Percentiles rank a stretch among this genome's conserved stretches.
These are phyloP conservation scores for Crotalus viridis DNA, from an alignment of 2,113 vertebrate genomes.

Conservation along the genomic window DNA sequence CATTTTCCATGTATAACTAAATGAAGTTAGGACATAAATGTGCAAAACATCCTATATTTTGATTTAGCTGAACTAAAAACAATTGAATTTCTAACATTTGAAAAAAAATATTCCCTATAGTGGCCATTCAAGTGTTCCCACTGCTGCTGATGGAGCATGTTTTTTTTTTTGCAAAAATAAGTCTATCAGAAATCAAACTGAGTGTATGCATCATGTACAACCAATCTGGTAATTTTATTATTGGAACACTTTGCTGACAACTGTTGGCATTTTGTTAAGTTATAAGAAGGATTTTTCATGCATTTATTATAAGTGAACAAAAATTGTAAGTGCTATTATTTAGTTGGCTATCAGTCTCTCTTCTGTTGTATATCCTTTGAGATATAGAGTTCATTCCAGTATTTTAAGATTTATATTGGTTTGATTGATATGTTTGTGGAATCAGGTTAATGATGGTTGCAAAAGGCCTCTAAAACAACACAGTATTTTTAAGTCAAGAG, in stretches of 20 bases:
- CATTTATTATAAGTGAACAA: neutral
- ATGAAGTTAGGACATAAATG: neutral
- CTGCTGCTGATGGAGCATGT: neutral
- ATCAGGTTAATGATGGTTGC: constrained; percentile 15
- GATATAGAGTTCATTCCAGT: constrained; percentile 1
- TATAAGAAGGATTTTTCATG: neutral
- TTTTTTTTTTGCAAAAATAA: neutral
- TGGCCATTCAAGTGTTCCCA: neutral
- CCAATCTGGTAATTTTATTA: neutral
- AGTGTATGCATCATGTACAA: neutral
- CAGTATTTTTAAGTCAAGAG: constrained; percentile 18
- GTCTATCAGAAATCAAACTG: neutral
- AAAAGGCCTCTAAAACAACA: constrained; percentile 3
- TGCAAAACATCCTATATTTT: neutral
- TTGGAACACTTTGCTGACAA: neutral
- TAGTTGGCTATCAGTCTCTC: neutral
- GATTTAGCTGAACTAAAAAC: neutral
- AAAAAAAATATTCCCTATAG: neutral
- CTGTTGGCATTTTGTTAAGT: neutral
- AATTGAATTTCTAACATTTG: neutral
- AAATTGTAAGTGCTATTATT: neutral
- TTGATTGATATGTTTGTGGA: constrained; percentile 24
- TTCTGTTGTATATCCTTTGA: neutral
- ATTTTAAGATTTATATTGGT: neutral
- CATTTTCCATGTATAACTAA: neutral